These are phyloP conservation scores for Poecilia picta DNA, from an alignment of 2,797 vertebrate species.

Conservation along the genomic window DNA sequence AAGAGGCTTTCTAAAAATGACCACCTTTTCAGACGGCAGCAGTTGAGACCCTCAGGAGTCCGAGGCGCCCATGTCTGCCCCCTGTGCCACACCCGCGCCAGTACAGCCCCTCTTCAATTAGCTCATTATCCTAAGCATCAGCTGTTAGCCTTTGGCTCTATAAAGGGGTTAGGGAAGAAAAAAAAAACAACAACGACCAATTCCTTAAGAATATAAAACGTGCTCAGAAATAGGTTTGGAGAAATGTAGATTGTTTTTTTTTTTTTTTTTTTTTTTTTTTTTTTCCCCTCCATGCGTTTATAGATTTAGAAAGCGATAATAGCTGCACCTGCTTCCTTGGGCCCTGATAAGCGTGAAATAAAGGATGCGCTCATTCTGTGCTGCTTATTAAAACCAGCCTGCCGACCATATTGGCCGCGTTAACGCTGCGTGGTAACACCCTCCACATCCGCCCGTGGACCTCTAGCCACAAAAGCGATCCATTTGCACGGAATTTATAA, in stretches of 20 bases:
- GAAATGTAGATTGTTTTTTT: background rate
- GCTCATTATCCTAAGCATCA: slow-evolving; percentile 64
- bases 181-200: background rate
- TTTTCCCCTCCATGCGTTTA: background rate
- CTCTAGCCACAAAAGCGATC: slow-evolving; percentile 61
- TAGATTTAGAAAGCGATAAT: slow-evolving; percentile 13
- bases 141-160: slow-evolving; percentile 59
- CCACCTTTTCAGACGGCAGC: slow-evolving; percentile 39
- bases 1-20: background rate
- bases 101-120: slow-evolving; percentile 63
- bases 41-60: slow-evolving; percentile 35
- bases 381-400: slow-evolving; percentile 41
- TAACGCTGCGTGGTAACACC: slow-evolving; percentile 65
- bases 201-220: slow-evolving; percentile 3
- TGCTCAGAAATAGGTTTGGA: slow-evolving; percentile 22
- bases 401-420: slow-evolving; percentile 58
- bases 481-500: slow-evolving; percentile 27
- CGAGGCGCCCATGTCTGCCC: slow-evolving; percentile 62
- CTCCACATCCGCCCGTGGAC: slow-evolving; percentile 57
- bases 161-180: background rate
- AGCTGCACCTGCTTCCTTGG: slow-evolving; percentile 68
- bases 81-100: slow-evolving; percentile 82
- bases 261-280: too few species aligned
- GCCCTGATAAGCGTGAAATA: slow-evolving; percentile 50
- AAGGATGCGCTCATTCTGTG: slow-evolving; percentile 47